These are phyloP conservation scores for Pteria penguin DNA, from an alignment of 2,888 invertebrate species.

Conservation along the genomic window DNA sequence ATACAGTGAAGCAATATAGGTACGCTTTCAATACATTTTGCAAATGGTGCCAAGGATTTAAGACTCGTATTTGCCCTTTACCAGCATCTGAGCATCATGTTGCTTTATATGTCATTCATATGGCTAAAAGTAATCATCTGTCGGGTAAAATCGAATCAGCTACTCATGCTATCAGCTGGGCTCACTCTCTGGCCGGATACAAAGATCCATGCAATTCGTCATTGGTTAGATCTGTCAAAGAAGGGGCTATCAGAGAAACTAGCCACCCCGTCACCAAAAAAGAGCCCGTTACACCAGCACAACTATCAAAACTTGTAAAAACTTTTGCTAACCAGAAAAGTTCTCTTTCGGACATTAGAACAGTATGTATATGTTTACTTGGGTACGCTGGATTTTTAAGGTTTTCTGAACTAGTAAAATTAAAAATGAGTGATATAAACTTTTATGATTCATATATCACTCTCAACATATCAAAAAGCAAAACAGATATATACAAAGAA, in stretches of 20 bases:
- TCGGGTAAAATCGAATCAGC: constrained; percentile 9
- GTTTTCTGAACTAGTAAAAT: too few relatives aligned
- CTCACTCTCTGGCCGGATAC: constrained; percentile 5
- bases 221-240: constrained; percentile 7
- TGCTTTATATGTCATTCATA: constrained; percentile 4
- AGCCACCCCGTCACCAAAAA: constrained; percentile 4
- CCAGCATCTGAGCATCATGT: constrained; percentile 8
- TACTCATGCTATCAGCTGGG: constrained; percentile 1
- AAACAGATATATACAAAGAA: constrained; percentile 10
- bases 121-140: constrained; percentile 1
- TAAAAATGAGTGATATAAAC: too few relatives aligned
- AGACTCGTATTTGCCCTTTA: not conserved
- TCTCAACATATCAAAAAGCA: constrained; percentile 3
- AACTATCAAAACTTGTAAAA: too few relatives aligned
- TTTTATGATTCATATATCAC: constrained; percentile 1
- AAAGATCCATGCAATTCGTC: constrained; percentile 12
- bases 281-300: constrained; percentile 10
- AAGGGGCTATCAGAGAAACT: not conserved
- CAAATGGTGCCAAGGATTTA: not conserved
- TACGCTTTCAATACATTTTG: constrained; percentile 22
- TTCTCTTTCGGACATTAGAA: not conserved
- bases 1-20: constrained; percentile 16
- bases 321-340: too few relatives aligned
- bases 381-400: too few relatives aligned
- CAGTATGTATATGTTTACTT: not conserved